These are phyloP conservation scores for Euwallacea similis DNA, from an alignment of 1,140 invertebrate species.

Conservation along the genomic window DNA sequence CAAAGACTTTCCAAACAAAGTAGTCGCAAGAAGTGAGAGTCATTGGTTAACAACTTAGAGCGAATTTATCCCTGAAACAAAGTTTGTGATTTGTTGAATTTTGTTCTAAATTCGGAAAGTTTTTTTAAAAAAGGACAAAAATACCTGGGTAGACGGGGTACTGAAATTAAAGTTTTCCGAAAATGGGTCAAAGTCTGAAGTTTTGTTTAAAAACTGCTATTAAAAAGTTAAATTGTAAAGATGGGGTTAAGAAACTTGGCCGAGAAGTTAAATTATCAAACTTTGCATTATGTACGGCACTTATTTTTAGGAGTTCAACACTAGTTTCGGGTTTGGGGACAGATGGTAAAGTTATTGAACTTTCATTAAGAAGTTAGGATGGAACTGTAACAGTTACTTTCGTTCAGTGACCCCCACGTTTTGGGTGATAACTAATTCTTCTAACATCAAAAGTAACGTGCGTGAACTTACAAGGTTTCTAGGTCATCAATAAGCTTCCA, in stretches of 20 bases:
- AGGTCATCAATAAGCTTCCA: too few relatives aligned
- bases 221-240: slow-evolving; percentile 46
- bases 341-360: too few relatives aligned
- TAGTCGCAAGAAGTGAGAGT: slow-evolving; percentile 20
- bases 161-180: slow-evolving; percentile 42
- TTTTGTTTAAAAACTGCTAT: slow-evolving; percentile 47
- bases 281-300: slow-evolving; percentile 42
- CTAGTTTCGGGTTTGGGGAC: background rate
- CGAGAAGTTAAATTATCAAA: slow-evolving; percentile 44
- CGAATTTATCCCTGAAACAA: slow-evolving; percentile 37
- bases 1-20: slow-evolving; percentile 18
- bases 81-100: slow-evolving; percentile 34
- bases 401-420: too few relatives aligned
- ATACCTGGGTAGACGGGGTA: slow-evolving; percentile 30
- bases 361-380: too few relatives aligned
- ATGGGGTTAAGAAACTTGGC: slow-evolving; percentile 42
- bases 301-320: slow-evolving; percentile 33
- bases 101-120: slow-evolving; percentile 36
- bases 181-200: slow-evolving; percentile 45
- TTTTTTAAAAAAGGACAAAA: slow-evolving; percentile 36
- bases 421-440: too few relatives aligned
- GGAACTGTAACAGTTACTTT: too few relatives aligned
- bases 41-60: slow-evolving; percentile 27
- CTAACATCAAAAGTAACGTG: too few relatives aligned
- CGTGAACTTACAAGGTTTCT: too few relatives aligned